Base-by-base conservation (phyloP, 2,888 invertebrate species). In the Amphimallon solstitiale region DNA sequence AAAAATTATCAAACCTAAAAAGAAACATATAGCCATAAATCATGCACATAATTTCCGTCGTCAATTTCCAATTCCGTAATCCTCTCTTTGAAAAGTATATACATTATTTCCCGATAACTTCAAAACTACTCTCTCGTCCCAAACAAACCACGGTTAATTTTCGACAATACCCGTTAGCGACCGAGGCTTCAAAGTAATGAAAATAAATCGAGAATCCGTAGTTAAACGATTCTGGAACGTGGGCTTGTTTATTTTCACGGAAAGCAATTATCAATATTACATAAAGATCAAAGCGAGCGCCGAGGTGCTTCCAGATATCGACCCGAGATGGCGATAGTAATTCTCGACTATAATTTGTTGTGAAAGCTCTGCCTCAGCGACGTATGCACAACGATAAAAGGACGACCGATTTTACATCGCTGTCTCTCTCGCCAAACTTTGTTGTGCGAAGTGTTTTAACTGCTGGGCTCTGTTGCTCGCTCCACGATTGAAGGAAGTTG, bases 191-290 rank as follows among this genome's bases (percentile, higher is more conserved):
- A 56, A 56, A 56, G 56, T 56, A 56, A 56, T 56, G 56, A 56
- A 56, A 56, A 56, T 56, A 56, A 56, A 56, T 56, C 56, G 56
- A 56, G 40, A 56, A 56, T 40, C 40, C 56, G 40, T 40, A 56
- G 29, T 56, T 56, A 56, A 56, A 23, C 40, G 56, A 56, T 56
- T 35, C 56, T 23, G 43, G 40, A 56, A 56, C 56, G 56, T 23
- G 12, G 19, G 56, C 38, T 23, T 56, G 56, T 56, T 56, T 56
- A 56, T 56, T 56, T 56, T 56, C 40, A 35, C 56, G 56, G 40
- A 56, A 56, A 38, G 56, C 40, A 56, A 56, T 56, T 56, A 56
- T 56, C 56, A 56, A 56, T 56, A 56, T 56, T 56, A 56, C 56
- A 40, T 40, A 40, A 56, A 56, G 56, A 56, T 56, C 56, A 56